A percentile compares a stretch with the other conserved stretches of the same genome.
These are phyloP conservation scores for Chrysochloris asiatica DNA, from an alignment of 2,113 vertebrate species.

Conservation along the genomic window DNA sequence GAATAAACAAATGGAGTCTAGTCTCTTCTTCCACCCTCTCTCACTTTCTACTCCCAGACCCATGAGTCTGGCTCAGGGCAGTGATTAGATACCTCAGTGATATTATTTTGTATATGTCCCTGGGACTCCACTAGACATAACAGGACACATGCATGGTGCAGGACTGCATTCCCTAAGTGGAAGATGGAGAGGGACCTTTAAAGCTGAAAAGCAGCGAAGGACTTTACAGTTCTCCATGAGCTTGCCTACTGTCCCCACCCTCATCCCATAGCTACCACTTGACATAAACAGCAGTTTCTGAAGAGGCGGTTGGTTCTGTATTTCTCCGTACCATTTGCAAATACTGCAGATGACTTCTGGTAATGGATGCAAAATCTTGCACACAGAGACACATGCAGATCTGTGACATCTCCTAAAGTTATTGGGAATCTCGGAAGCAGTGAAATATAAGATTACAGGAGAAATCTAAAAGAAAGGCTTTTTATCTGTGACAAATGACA, in stretches of 20 bases:
- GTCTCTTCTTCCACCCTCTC: background rate
- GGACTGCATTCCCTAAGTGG: background rate
- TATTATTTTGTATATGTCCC: background rate
- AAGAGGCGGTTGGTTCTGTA: background rate
- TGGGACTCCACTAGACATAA: background rate
- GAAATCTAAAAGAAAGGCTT: background rate
- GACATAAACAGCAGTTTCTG: background rate
- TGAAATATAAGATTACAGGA: background rate
- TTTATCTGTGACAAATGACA: background rate
- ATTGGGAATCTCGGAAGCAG: background rate
- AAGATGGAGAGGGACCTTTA: background rate
- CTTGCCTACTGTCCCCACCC: accelerated
- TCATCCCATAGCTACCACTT: accelerated
- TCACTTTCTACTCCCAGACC: conserved; percentile 9
- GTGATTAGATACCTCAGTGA: background rate
- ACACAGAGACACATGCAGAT: background rate
- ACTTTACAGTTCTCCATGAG: background rate
- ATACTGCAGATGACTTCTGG: background rate
- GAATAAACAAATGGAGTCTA: conserved; percentile 77
- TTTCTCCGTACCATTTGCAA: background rate
- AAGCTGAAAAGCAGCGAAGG: background rate
- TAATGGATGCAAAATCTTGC: background rate
- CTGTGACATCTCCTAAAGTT: background rate
- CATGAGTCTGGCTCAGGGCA: background rate
- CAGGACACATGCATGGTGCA: background rate